Evolutionary conservation across 1,140 invertebrate species (phyloP), one percentile per base, ranked within the genome.

Genomic region (Hylyphantes graminicola): DNA sequence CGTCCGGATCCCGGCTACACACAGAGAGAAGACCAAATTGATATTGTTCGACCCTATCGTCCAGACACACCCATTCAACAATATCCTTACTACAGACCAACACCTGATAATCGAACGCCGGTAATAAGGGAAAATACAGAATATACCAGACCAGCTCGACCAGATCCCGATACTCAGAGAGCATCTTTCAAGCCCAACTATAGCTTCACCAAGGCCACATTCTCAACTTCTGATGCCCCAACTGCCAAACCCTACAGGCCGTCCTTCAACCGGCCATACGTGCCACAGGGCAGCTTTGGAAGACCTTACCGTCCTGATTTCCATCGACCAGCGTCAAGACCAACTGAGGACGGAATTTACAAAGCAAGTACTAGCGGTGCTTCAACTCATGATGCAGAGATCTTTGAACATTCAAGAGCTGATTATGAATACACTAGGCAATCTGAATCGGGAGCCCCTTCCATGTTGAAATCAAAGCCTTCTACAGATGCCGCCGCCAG

Each of bases 1-100:
- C 53, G 63, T 8, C 82, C 82, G 50, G 82, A 76, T 53, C 73
- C 82, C 11, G 82, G 73, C 15, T 75, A 83, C 19, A 19, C 61
- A 15, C 15, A 50, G 59, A 54, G 65, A n/a, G n/a, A 35, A 35
- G 63, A 68, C 55, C 19, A 12, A 7, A 48, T 63, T n/a, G 80
- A 83, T 57, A 7, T 65, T 21, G 63, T 65, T 6, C 48, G 82
- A 21, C 82, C 82, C 6, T 77, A 84, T 57, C 7, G 82, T 35
- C 82, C 82, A 57, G 82, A 84, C n/a, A 50, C 82, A n/a, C 70
- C 80, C 57, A 53, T 75, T 12, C n/a, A 84, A n/a, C 21, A 84
- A 51, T 77, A 77, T 15, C 82, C 82, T 2, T 84, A 84, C 61
- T 77, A 61, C 35, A 76, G 82, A 51, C 82, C 82, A n/a, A 84